Percentiles rank a stretch among this genome's conserved stretches.
Conservation (phyloP, 2,888 invertebrate genomes). For the Bibio marci region DNA sequence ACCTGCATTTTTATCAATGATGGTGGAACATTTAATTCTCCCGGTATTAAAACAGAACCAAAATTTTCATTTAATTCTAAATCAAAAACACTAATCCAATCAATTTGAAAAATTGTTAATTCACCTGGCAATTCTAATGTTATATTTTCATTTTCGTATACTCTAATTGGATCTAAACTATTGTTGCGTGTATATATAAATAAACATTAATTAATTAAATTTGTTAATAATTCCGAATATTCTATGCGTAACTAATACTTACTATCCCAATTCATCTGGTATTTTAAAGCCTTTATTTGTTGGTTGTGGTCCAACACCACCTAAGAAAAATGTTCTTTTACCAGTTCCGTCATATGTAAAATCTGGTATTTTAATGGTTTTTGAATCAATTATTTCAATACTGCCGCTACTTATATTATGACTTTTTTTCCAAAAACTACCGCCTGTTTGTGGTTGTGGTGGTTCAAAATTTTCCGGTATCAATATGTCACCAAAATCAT, state of each 20-base stretch:
- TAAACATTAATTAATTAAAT: too few species aligned
- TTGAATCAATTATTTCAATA: constrained; percentile 62
- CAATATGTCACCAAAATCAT: constrained; percentile 77
- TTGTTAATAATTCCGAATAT: too few species aligned
- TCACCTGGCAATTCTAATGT: constrained; percentile 63
- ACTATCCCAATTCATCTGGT: constrained; percentile 88
- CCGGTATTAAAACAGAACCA: constrained; percentile 61
- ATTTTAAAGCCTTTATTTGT: constrained; percentile 63
- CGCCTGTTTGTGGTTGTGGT: constrained; percentile 46
- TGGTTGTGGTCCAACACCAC: constrained; percentile 76
- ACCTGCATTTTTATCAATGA: constrained; percentile 45
- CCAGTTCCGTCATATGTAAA: constrained; percentile 64
- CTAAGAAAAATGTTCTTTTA: constrained; percentile 69
- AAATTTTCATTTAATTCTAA: constrained; percentile 45
- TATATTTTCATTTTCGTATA: constrained; percentile 56
- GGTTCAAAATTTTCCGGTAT: constrained; percentile 83
- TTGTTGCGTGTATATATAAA: constrained; percentile 8
- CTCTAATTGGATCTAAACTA: constrained; percentile 62
- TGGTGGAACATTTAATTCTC: constrained; percentile 72
- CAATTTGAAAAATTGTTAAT: constrained; percentile 59
- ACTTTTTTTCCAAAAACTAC: constrained; percentile 38
- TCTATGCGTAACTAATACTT: too few species aligned
- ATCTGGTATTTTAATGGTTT: constrained; percentile 57
- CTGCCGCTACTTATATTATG: constrained; percentile 48
- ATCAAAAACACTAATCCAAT: constrained; percentile 74